These are phyloP conservation scores for Spea hammondii DNA, from an alignment of 2,797 vertebrate genomes.

Conservation along the genomic window DNA sequence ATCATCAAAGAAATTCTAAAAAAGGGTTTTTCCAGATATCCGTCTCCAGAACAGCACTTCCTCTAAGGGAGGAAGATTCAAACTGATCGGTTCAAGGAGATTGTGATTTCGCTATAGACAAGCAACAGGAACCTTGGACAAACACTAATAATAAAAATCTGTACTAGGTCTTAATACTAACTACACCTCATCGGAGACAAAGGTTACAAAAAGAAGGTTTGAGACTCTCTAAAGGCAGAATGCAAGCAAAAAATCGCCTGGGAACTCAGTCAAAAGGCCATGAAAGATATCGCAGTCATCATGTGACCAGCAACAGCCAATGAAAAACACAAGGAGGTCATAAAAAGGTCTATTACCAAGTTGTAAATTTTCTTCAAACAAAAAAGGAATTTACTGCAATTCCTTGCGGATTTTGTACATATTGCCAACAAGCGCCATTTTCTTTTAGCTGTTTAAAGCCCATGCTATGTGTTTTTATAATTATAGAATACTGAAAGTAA, in stretches of 20 bases:
- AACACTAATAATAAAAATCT: conserved; percentile 42
- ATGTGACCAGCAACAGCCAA: conserved; percentile 99
- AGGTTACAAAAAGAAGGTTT: conserved; percentile 82
- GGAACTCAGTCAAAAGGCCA: conserved; percentile 97
- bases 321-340: conserved; percentile 92
- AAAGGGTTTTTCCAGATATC: conserved; percentile 19
- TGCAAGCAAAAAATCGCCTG: conserved; percentile 88
- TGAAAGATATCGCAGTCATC: conserved; percentile 92
- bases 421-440: conserved; percentile 80
- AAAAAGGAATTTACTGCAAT: conserved; percentile 98
- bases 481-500: conserved; percentile 20
- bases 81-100: conserved; percentile 26
- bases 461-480: conserved; percentile 19
- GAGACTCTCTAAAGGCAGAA: conserved; percentile 85
- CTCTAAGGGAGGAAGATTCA: conserved; percentile 20
- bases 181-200: conserved; percentile 74
- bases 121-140: conserved; percentile 39
- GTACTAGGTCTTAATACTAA: conserved; percentile 57
- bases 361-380: conserved; percentile 99
- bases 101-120: conserved; percentile 36
- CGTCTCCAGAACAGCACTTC: conserved; percentile 26
- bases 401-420: conserved; percentile 86
- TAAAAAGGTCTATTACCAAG: conserved; percentile 98
- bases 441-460: conserved; percentile 59
- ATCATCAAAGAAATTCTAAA: conserved; percentile 21